Evolutionary conservation across 92 coral and sea anemone species (phyloP), one percentile per base, ranked within the genome.

Genomic region (Bergia sp.): DNA sequence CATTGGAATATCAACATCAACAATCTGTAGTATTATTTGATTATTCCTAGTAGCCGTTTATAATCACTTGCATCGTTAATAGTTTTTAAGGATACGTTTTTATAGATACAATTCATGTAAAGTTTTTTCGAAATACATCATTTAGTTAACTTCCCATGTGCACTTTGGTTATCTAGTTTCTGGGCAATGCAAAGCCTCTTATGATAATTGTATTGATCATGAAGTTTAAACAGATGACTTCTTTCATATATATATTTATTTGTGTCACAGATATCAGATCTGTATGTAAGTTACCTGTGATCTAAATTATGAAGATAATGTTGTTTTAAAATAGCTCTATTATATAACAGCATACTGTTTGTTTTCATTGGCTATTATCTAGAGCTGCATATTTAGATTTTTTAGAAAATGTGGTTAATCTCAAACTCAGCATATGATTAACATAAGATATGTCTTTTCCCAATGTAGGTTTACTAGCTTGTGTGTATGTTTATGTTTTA

Each of bases 361-460:
- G 49, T 61, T 75, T 75, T 75, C 44, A 75, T 75, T 16, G 50
- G 79, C 42, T 43, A 75, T 21, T 75, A 75, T 40, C 79, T 39
- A 29, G 29, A 29, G 29, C 50, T 6, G 49, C 79, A 39, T 75
- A 41, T 75, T 18, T 40, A 43, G 45, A 76, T 41, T n/a, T 74
- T 74, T 61, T 61, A 61, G 69, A 61, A 39, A 39, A 13, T 41
- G 49, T 41, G 79, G 77, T 73, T 37, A 23, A 73, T 21, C 15
- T 15, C 29, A 76, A 76, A 40, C 3, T 1, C 23, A 61, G 69
- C 29, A 21, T 18, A 18, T 2, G 7, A 61, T 61, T 61, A 61
- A 18, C 69, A 61, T 61, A 61, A 18, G 29, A 20, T 2, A 61
- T 61, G 12, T 61, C 20, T 16, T 61, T 16, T 29, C 29, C 29